A percentile compares a stretch with the other conserved stretches of the same genome.
Conservation (phyloP, 1,140 invertebrate genomes). For the Limonius californicus region DNA sequence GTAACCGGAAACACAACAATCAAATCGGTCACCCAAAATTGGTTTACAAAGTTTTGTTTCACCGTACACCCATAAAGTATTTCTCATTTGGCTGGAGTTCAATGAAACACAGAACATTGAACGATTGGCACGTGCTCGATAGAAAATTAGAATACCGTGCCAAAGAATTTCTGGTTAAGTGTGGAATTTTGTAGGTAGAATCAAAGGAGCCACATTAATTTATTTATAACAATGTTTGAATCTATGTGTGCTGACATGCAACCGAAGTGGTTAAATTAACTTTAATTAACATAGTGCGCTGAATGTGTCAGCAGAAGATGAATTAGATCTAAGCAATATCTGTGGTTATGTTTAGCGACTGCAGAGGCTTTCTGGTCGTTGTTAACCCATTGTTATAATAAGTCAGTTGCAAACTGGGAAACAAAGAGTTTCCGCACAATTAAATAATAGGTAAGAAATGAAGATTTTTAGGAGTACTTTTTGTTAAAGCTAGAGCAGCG, state of each 20-base stretch:
- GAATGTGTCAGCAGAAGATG: not conserved
- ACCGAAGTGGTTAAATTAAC: too few relatives aligned
- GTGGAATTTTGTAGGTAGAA: too few relatives aligned
- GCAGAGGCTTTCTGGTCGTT: not conserved
- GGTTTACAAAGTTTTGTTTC: not conserved
- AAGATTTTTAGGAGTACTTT: not conserved
- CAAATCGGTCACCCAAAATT: conserved; percentile 1
- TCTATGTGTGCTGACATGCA: too few relatives aligned
- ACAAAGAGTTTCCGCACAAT: not conserved
- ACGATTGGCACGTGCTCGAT: not conserved
- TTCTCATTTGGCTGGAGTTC: not conserved
- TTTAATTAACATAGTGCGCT: not conserved
- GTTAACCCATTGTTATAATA: not conserved
- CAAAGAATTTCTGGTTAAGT: too few relatives aligned
- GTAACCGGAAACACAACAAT: not conserved
- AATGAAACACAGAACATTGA: not conserved
- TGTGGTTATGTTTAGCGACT: too few relatives aligned
- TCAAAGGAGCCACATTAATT: too few relatives aligned
- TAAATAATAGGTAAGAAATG: not conserved
- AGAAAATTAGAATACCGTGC: not conserved
- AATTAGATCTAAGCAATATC: not conserved
- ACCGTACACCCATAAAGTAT: not conserved
- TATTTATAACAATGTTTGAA: too few relatives aligned
- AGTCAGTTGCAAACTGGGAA: not conserved
- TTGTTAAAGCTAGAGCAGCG: not conserved